A percentile compares a stretch with the other conserved stretches of the same genome.
phyloP scores from a whole-genome alignment of 1,140 invertebrate genomes.

The Brachionus asplanchnoidis region DNA sequence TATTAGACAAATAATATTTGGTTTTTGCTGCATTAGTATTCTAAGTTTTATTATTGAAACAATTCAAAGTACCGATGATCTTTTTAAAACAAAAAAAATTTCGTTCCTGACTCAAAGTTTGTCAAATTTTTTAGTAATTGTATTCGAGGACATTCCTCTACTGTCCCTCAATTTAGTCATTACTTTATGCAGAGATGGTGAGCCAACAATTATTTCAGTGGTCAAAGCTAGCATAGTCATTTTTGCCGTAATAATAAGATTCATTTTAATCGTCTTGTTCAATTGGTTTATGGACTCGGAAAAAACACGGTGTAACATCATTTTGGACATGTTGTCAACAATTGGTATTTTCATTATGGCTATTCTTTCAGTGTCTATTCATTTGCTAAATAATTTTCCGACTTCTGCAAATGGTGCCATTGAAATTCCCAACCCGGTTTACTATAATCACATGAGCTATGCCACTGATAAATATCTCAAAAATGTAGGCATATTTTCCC shows the following conservation, averaged over 20 bases:
- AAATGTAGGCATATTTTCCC: not conserved
- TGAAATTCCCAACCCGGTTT: not conserved
- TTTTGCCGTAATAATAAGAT: not conserved
- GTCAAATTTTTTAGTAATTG: not conserved
- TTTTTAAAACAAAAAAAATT: not conserved
- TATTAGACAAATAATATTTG: not conserved
- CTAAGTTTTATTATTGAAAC: not conserved
- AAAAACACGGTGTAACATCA: not conserved
- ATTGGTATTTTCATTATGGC: not conserved
- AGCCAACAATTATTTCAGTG: not conserved
- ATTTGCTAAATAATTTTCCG: slow-evolving; percentile 8
- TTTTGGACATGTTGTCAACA: not conserved
- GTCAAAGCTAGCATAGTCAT: slow-evolving; percentile 16
- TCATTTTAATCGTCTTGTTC: not conserved
- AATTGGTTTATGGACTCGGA: slow-evolving; percentile 2
- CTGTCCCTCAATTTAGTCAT: not conserved
- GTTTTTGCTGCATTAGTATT: not conserved
- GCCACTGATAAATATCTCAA: slow-evolving; percentile 12
- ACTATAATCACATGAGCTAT: not conserved
- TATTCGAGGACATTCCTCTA: slow-evolving; percentile 25
- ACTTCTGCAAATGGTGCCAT: not conserved
- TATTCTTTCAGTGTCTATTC: slow-evolving; percentile 14
- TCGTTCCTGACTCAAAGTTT: not conserved
- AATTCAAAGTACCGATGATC: slow-evolving; percentile 8
- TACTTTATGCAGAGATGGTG: not conserved